Evolutionary conservation across 2,888 invertebrate species (phyloP).

Genomic region (Gerris lacustris): DNA sequence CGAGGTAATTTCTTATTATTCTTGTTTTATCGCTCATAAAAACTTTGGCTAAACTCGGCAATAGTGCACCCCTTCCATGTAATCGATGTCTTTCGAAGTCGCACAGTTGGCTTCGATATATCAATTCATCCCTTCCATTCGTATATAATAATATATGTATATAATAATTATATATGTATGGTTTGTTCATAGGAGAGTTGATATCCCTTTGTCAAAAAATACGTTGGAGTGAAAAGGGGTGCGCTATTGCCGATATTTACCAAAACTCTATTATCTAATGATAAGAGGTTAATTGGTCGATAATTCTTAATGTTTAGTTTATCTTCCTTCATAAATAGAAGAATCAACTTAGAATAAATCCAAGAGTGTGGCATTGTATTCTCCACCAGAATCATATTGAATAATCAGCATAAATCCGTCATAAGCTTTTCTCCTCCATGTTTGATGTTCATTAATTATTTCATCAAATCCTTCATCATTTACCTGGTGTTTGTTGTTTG

Average conservation of each 20-base stretch:
- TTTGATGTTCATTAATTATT: background rate
- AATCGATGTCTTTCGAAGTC: no score
- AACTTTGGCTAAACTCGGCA: no score
- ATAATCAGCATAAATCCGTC: background rate
- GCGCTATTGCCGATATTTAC: no score
- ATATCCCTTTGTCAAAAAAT: no score
- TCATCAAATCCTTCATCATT: background rate
- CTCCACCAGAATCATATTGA: background rate
- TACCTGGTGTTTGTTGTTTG: background rate
- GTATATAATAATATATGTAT: no score
- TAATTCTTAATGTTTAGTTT: background rate
- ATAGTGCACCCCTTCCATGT: no score
- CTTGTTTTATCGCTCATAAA: background rate
- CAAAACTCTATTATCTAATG: background rate
- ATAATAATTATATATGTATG: no score
- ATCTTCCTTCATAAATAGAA: background rate
- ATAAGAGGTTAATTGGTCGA: background rate
- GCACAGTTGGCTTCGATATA: no score
- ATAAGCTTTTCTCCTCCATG: background rate
- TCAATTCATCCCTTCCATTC: no score
- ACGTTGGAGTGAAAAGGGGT: no score
- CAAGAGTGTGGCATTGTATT: background rate
- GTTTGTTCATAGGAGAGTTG: no score
- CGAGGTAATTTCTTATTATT: background rate
- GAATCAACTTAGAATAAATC: background rate